Evolutionary conservation across 37 sponge, comb jelly and placozoan genomes (phyloP).

Genomic region (Bolinopsis microptera): DNA sequence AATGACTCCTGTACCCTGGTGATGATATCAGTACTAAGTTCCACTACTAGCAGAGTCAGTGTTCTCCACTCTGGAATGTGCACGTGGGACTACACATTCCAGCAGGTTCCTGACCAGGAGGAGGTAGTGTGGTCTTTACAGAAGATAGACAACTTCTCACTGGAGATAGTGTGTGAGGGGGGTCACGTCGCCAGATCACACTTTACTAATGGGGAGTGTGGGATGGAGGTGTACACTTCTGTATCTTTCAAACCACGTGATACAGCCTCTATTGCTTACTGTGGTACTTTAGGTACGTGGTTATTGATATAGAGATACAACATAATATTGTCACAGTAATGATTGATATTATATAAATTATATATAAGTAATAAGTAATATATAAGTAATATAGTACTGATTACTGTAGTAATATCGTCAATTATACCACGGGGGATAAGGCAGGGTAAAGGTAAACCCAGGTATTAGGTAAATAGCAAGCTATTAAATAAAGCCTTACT

Average conservation of each 20-base stretch:
- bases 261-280: background rate
- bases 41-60: background rate
- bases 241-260: background rate
- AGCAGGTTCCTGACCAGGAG: background rate
- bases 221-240: background rate
- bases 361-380: too few relatives aligned
- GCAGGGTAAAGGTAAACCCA: too few relatives aligned
- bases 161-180: background rate
- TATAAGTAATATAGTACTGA: too few relatives aligned
- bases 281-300: too few relatives aligned
- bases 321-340: too few relatives aligned
- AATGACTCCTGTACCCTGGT: background rate
- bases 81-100: background rate
- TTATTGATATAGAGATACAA: too few relatives aligned
- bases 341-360: too few relatives aligned
- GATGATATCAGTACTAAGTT: background rate
- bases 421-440: too few relatives aligned
- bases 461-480: too few relatives aligned
- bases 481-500: too few relatives aligned
- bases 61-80: background rate
- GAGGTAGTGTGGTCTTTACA: background rate
- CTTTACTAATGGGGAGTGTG: background rate
- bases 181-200: background rate
- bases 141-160: background rate
- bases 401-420: too few relatives aligned